Percentiles rank a stretch among this genome's conserved stretches.
phyloP scores from a whole-genome alignment of 1,140 invertebrate genomes.

The Gerris buenoi region DNA sequence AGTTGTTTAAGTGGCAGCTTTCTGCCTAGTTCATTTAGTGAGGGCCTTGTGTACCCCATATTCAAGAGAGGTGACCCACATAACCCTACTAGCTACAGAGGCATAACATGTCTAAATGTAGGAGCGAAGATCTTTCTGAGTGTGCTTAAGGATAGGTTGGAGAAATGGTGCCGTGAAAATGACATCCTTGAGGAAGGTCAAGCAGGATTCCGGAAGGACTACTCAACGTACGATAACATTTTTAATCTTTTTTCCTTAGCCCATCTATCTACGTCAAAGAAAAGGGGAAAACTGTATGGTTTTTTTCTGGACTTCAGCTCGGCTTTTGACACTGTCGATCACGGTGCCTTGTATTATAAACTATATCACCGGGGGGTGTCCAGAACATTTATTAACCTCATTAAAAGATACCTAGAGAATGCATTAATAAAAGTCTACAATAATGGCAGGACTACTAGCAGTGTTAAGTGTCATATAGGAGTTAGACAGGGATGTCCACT shows the following conservation, averaged over 20 bases:
- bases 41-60: no score
- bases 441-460: neutral
- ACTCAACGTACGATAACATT: neutral
- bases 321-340: neutral
- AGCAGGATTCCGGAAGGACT: no score
- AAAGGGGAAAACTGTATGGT: neutral
- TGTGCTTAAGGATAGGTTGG: no score
- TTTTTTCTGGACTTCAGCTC: neutral
- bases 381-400: neutral
- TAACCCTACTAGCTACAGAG: no score
- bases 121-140: no score
- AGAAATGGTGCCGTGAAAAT: no score
- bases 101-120: no score
- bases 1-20: no score
- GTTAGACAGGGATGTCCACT: neutral
- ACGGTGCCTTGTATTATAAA: neutral
- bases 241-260: neutral
- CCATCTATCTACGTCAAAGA: neutral
- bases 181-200: no score
- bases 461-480: neutral
- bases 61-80: no score
- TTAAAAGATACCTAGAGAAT: neutral
- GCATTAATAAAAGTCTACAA: neutral
- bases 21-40: no score
- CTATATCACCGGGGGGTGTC: neutral